Conservation (phyloP, 2,888 invertebrate species). For the Metacarcinus magister region DNA sequence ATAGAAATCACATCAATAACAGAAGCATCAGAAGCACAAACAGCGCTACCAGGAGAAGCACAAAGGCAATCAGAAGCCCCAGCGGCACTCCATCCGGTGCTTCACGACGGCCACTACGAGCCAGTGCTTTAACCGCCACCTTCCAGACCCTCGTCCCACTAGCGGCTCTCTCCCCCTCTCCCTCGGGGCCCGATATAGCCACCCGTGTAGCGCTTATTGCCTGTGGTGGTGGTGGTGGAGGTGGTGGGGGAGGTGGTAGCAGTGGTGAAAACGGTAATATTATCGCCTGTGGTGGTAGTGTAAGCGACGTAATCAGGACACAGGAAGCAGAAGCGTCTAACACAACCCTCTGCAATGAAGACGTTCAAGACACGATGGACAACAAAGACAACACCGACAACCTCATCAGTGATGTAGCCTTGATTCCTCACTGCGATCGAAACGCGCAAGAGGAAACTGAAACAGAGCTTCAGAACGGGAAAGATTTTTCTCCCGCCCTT, state of each 20-base stretch:
- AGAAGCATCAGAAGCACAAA: background rate
- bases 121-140: slow-evolving; percentile 8
- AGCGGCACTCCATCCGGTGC: slow-evolving; percentile 11
- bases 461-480: background rate
- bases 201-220: slow-evolving; percentile 42
- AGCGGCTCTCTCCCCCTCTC: slow-evolving; percentile 43
- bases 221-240: background rate
- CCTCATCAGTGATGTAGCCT: background rate
- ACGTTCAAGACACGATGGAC: background rate
- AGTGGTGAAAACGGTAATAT: slow-evolving; percentile 5
- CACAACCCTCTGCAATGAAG: background rate
- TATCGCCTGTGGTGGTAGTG: slow-evolving; percentile 26
- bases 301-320: background rate
- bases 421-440: background rate
- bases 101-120: background rate
- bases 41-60: background rate
- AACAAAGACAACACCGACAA: background rate
- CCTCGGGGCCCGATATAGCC: slow-evolving; percentile 12
- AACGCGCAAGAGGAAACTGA: background rate
- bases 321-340: background rate
- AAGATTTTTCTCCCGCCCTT: background rate
- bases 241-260: background rate
- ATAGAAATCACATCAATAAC: slow-evolving; percentile 28
- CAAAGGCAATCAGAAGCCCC: background rate
- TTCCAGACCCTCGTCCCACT: slow-evolving; percentile 28